Evolutionary conservation across 2,888 invertebrate genomes (phyloP).

Genomic region (Agriopis marginaria): DNA sequence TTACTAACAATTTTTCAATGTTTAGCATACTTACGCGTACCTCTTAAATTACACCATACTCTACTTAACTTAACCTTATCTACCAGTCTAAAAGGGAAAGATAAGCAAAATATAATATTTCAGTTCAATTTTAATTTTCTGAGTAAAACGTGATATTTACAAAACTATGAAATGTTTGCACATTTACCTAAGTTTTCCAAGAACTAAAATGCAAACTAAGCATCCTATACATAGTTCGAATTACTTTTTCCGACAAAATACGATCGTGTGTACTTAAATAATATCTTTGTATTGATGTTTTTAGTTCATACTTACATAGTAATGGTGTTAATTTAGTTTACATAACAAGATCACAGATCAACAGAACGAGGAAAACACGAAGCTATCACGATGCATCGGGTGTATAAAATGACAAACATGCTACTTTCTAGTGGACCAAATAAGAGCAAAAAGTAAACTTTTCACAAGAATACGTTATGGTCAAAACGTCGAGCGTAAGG

Average conservation of each 20-base stretch:
- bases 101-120: background rate
- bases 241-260: background rate
- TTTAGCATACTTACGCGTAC: too few relatives aligned
- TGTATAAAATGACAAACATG: background rate
- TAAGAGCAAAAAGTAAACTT: too few relatives aligned
- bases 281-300: background rate
- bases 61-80: background rate
- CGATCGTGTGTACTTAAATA: background rate
- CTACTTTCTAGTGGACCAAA: too few relatives aligned
- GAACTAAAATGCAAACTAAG: background rate
- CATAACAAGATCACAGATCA: constrained; percentile 1
- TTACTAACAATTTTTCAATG: too few relatives aligned
- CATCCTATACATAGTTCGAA: background rate
- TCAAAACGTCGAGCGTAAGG: too few relatives aligned
- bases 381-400: background rate
- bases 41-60: too few relatives aligned
- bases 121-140: background rate
- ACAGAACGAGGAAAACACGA: background rate
- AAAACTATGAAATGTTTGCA: background rate
- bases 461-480: too few relatives aligned
- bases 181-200: background rate
- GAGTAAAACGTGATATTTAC: background rate
- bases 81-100: background rate
- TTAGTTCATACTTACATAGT: background rate
- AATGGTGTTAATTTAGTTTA: background rate